Base-by-base conservation (phyloP, 2,888 invertebrate genomes). In the Phymatocera aterrima region DNA sequence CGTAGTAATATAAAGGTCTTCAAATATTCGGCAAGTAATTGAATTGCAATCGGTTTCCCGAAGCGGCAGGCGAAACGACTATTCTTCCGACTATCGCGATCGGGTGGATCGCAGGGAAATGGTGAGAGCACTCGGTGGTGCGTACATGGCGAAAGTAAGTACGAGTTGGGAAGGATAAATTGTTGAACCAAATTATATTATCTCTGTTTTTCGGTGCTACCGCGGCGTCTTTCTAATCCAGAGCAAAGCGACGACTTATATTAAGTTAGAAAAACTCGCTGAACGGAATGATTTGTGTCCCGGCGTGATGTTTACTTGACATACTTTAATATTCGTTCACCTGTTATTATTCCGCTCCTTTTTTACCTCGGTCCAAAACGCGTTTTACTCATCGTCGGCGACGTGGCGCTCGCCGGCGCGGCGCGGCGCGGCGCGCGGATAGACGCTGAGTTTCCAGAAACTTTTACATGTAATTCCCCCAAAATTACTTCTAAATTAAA, bases 401-500 rank as follows among this genome's bases (percentile, higher is more conserved):
- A n/a, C n/a, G 8, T n/a, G 21, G n/a, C 18, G n/a, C 43, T 10
- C 10, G 43, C 24, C 18, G 8, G 31, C 15, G 64, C 24, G 60
- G 10, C n/a, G 24, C 60, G 60, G 8, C 60, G 28, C 61, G n/a
- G 5, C 37, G 21, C 8, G 37, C 15, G 6, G 68, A 46, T 8
- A 24, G 68, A 46, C 68, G n/a, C n/a, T n/a, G 21, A 68, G 68
- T 68, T 72, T 72, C 8, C 5, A 12, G 6, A 68, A 51, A 51
- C 34, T 51, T 72, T 34, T 51, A n/a, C n/a, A n/a, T 51, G 21
- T 51, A 68, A 68, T 54, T 51, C 24, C 78, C n/a, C 21, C 15
- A 28, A 78, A 78, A 78, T 78, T 64, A 78, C 68, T 78, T 78
- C 31, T 28, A 40, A 78, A 78, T 78, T 78, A 78, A 78, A 78